These are phyloP conservation scores for Rhaphigaster nebulosa DNA, from an alignment of 2,888 invertebrate species.

Conservation along the genomic window DNA sequence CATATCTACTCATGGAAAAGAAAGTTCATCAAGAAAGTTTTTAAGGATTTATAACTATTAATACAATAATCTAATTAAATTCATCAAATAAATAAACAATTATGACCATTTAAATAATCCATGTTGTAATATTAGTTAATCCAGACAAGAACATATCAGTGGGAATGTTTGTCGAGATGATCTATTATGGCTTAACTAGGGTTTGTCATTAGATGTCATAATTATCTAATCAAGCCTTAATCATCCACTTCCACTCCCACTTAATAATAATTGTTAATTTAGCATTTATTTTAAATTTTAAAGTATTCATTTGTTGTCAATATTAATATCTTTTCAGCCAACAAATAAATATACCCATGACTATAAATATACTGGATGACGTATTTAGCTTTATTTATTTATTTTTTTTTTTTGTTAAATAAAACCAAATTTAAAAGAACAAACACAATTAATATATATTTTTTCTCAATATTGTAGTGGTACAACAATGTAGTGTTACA, in stretches of 20 bases:
- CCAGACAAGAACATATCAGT: background rate
- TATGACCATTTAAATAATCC: background rate
- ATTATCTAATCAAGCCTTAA: background rate
- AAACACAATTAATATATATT: no score
- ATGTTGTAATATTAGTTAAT: background rate
- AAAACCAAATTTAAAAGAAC: no score
- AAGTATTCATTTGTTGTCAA: background rate
- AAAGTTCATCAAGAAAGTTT: no score
- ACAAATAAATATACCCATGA: background rate
- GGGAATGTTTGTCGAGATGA: background rate
- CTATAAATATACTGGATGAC: no score
- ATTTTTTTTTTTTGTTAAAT: no score
- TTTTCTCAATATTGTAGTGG: no score
- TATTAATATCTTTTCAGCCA: background rate
- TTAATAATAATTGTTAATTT: background rate
- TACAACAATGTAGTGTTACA: no score
- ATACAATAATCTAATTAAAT: background rate
- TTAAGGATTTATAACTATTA: no score
- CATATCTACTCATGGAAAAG: no score
- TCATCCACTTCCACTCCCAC: background rate
- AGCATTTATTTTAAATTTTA: background rate
- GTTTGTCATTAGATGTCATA: constrained; percentile 19
- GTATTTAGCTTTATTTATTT: no score
- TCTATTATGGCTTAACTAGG: background rate
- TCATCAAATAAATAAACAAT: background rate